These are phyloP conservation scores for Calliphora vicina DNA, from an alignment of 1,140 invertebrate genomes.

Conservation along the genomic window DNA sequence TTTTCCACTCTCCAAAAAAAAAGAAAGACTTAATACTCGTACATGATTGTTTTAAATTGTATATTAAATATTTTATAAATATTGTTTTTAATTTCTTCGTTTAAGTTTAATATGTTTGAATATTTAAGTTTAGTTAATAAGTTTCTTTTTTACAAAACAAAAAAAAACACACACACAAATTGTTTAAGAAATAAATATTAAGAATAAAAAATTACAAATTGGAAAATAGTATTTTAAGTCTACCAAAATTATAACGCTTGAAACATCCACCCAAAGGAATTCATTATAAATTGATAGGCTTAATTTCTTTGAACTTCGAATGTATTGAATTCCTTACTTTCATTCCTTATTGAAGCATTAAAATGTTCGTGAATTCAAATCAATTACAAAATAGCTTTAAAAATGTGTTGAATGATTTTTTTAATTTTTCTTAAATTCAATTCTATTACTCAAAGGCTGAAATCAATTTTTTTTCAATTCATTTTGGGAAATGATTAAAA, in stretches of 20 bases:
- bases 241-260: background rate
- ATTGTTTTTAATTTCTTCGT: background rate
- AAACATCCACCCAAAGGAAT: no score
- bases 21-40: conserved; percentile 13
- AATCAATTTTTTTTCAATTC: no score
- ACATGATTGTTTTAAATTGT: background rate
- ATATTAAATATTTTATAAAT: background rate
- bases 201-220: background rate
- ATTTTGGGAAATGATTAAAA: no score
- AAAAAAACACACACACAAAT: background rate
- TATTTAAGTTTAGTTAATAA: conserved; percentile 8
- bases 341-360: no score
- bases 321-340: no score
- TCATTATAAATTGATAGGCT: no score
- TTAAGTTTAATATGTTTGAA: conserved; percentile 1
- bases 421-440: no score
- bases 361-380: no score
- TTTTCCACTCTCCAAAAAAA: background rate
- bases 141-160: background rate
- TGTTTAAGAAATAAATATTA: background rate
- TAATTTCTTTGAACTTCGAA: no score
- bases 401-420: no score
- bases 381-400: no score
- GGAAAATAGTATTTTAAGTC: background rate
- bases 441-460: no score